phyloP scores from a whole-genome alignment of 2,888 invertebrate genomes.

The Elysia crispata region DNA sequence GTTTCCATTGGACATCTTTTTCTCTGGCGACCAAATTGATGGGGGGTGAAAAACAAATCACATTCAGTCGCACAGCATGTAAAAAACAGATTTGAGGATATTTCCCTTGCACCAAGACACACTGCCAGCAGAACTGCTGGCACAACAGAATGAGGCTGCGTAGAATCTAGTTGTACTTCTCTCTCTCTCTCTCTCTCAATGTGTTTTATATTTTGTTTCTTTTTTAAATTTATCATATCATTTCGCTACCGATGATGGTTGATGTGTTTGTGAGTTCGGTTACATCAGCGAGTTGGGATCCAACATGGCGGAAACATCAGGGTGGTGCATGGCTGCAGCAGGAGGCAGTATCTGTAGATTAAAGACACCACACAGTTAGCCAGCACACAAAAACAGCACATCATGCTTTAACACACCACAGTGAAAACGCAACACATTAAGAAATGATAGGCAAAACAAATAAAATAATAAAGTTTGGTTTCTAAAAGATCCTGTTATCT shows the following conservation, averaged over 20 bases:
- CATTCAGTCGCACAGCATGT: background rate
- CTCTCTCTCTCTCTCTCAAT: background rate
- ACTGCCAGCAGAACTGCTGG: constrained; percentile 43
- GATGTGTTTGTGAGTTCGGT: constrained; percentile 14
- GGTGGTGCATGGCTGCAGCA: constrained; percentile 45
- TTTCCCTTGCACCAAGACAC: constrained; percentile 32
- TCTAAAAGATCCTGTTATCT: no score
- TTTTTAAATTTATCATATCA: no score
- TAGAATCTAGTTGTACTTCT: constrained; percentile 31
- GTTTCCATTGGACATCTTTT: no score
- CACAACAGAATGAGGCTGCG: constrained; percentile 41
- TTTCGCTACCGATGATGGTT: constrained; percentile 3
- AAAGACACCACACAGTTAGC: constrained; percentile 51
- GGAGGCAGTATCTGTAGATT: constrained; percentile 54
- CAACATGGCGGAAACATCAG: constrained; percentile 50
- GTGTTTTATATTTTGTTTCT: no score
- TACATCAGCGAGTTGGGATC: constrained; percentile 54
- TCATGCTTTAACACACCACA: no score
- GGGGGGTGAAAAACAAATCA: no score
- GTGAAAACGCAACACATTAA: no score
- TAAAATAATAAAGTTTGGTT: no score
- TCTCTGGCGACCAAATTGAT: no score
- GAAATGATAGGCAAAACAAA: no score
- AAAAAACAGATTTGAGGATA: constrained; percentile 13
- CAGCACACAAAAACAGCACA: constrained; percentile 22